Conservation (phyloP, 2,888 invertebrate genomes). For the Metellina segmentata region DNA sequence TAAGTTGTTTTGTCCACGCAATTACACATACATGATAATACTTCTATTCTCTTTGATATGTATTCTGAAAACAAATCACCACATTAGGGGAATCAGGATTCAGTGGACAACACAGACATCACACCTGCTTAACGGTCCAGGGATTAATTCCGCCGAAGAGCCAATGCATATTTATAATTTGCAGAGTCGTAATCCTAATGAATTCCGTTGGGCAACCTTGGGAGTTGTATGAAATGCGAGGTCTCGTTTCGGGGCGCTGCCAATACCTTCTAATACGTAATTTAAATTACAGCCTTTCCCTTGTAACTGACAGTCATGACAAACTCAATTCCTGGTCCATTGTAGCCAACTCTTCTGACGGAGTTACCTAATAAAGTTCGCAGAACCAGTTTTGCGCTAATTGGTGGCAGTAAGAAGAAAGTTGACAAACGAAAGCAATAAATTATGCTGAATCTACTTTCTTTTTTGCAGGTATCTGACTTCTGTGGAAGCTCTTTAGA, state of each 20-base stretch:
- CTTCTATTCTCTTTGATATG: not conserved
- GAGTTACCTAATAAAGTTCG: conserved; percentile 28
- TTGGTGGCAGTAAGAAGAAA: conserved; percentile 42
- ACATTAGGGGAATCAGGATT: not conserved
- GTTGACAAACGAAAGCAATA: conserved; percentile 53
- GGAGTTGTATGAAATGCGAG: not conserved
- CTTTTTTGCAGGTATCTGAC: not conserved
- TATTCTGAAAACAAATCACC: not conserved
- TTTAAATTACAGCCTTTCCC: conserved; percentile 52
- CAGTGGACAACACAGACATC: not conserved
- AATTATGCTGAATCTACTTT: conserved; percentile 54
- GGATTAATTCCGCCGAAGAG: not conserved
- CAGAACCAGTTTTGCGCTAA: conserved; percentile 66
- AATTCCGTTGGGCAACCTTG: conserved; percentile 17
- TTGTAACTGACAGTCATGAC: conserved; percentile 41
- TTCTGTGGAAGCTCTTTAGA: not conserved
- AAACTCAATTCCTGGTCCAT: conserved; percentile 47
- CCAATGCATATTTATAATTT: conserved; percentile 1
- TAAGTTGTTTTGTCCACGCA: not conserved
- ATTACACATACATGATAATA: not conserved
- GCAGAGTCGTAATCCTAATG: not conserved
- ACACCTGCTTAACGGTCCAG: not conserved
- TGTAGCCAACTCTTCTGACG: conserved; percentile 34
- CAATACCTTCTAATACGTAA: conserved; percentile 25
- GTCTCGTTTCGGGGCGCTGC: not conserved